Evolutionary conservation across 2,888 invertebrate species (phyloP).

Genomic region (Petrolisthes manimaculis): DNA sequence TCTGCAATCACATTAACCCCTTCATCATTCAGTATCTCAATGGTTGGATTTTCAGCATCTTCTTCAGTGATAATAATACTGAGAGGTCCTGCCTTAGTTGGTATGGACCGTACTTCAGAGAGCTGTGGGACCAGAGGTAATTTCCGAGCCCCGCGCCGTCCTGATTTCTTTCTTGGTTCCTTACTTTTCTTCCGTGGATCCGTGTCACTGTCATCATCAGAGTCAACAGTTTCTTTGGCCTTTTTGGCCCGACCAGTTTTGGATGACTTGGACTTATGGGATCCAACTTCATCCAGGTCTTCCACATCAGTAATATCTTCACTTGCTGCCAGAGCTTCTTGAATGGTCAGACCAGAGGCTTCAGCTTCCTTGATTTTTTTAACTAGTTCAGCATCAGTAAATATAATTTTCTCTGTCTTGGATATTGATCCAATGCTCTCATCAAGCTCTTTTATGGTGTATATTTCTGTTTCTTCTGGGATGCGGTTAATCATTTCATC

Average conservation of each 20-base stretch:
- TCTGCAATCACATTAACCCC: constrained; percentile 57
- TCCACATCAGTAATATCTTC: constrained; percentile 46
- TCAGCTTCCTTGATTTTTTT: constrained; percentile 46
- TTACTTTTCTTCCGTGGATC: constrained; percentile 38
- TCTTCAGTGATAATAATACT: constrained; percentile 62
- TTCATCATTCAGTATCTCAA: constrained; percentile 27
- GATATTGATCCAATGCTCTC: constrained; percentile 33
- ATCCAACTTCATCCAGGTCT: constrained; percentile 41
- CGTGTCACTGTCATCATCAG: constrained; percentile 55
- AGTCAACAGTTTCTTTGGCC: constrained; percentile 21
- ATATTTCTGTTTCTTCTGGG: constrained; percentile 48
- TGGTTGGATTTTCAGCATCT: constrained; percentile 22
- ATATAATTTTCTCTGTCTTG: constrained; percentile 45
- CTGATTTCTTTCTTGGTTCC: neutral
- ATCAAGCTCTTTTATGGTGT: constrained; percentile 56
- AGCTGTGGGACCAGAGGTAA: constrained; percentile 55
- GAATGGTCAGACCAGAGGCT: constrained; percentile 33
- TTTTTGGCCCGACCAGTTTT: constrained; percentile 6
- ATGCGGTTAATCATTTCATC: constrained; percentile 29
- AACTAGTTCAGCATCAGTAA: constrained; percentile 36
- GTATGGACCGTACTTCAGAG: constrained; percentile 62
- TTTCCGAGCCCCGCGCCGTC: neutral
- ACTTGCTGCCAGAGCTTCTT: constrained; percentile 32
- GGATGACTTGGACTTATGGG: constrained; percentile 5
- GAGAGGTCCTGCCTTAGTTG: constrained; percentile 55